Evolutionary conservation across 1,140 invertebrate genomes (phyloP), one percentile per base, ranked within the genome.

Genomic region (Penaeus vannamei): DNA sequence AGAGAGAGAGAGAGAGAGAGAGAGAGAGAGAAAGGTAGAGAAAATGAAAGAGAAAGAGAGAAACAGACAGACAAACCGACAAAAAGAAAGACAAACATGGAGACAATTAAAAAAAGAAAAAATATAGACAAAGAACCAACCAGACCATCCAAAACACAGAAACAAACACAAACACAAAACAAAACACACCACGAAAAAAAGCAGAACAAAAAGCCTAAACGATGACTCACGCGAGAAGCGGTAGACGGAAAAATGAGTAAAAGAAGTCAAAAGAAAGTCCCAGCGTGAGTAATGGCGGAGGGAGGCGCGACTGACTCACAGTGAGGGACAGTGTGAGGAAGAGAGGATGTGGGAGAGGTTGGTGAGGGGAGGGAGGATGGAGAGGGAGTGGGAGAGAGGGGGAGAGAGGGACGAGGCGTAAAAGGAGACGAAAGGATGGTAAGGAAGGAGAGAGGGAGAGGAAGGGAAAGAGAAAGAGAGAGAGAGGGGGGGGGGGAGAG

Each of bases 311-410:
- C 36, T 53, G 46, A 72, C 14, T 32, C 12, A 61, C 59, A 23
- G 61, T 26, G 59, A 60, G 59, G 61, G 61, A 22, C 59, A 83
- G 61, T 26, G 19, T 60, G 22, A 83, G 59, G 26, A 5, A 26
- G 59, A 61, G 61, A 83, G 46, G 46, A 61, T 29, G 53, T 29
- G 59, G n/a, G 59, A 83, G n/a, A 61, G 53, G 61, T 12, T 29
- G 29, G n/a, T 29, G 81, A 83, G 26, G 81, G 81, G 61, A 72
- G 69, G n/a, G 14, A n/a, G 69, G 22, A 62, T n/a, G 81, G 29
- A 32, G 32, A 3, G 59, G 20, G 32, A 7, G 19, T 0, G 23
- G 23, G 36, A 2, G 22, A 29, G 14, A 14, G 23, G 1, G 2
- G 62, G 23, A 60, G 61, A 23, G 2, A 36, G 61, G 26, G 26